Evolutionary conservation across 2,888 invertebrate genomes (phyloP), one percentile per base, ranked within the genome.

Genomic region (Dyspetes luteomarginatus): DNA sequence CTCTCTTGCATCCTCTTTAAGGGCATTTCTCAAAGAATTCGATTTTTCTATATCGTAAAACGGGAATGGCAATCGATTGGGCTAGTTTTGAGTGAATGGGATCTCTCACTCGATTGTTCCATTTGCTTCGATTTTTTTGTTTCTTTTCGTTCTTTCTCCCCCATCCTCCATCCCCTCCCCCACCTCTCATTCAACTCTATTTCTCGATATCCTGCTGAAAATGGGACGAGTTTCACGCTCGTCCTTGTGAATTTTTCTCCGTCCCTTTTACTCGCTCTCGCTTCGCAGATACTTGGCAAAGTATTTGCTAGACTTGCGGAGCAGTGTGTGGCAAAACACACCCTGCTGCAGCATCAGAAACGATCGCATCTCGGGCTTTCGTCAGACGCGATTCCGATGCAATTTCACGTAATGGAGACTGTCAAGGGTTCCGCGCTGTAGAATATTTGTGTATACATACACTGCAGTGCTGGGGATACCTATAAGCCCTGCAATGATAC

Each of bases 401-500:
- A 75, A 80, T 75, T 80, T 80, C 75, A 64, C 30, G 79, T 65
- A 80, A 75, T 75, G 69, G 45, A 74, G 73, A 45, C 45, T 74
- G 55, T 7, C 73, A 64, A 65, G 65, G 65, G 73, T 45, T 74
- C 55, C 56, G 22, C 0, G 15, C 52, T 45, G 55, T n/a, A n/a
- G 48, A 48, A 65, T 64, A 74, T 74, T 48, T 55, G 55, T 48
- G 36, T 62, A 64, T 30, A 56, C 17, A 64, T 45, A 5, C 22
- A 30, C 30, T 74, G 41, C 52, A 43, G 17, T 72, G 52, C 62
- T 28, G 28, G 26, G 12, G 28, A n/a, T n/a, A n/a, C 28, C 48
- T 58, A 24, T 41, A 41, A 22, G 26, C n/a, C 65, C 12, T 45
- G 22, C 55, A 45, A 74, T 65, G 65, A 65, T 74, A 36, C 26